phyloP scores from a whole-genome alignment of 2,888 invertebrate species.

The Norana najaformis region DNA sequence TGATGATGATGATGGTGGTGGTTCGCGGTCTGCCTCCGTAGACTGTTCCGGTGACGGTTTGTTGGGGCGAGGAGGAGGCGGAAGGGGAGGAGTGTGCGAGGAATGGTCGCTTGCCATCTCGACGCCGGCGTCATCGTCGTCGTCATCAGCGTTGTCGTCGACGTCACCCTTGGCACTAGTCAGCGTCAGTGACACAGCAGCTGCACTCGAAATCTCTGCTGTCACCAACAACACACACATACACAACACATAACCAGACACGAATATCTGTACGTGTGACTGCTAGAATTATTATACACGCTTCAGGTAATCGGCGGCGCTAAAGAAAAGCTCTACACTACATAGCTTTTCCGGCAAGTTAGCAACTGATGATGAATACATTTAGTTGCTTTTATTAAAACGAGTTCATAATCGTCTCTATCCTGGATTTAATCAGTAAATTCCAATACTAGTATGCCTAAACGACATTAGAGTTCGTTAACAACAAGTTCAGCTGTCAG shows the following conservation, averaged over 20 bases:
- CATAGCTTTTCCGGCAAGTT: background rate
- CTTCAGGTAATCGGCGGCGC: background rate
- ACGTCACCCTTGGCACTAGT: background rate
- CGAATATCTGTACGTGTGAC: background rate
- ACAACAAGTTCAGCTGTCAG: background rate
- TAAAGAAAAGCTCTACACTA: background rate
- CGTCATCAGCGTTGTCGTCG: background rate
- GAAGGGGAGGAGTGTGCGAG: background rate
- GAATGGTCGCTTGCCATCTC: conserved; percentile 23
- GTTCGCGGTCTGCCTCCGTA: background rate
- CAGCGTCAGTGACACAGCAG: background rate
- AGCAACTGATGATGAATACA: background rate
- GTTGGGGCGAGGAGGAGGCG: background rate
- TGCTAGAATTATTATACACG: background rate
- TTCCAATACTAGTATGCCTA: background rate
- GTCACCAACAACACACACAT: background rate
- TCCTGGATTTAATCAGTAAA: background rate
- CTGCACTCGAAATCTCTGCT: conserved; percentile 25
- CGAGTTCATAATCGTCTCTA: background rate
- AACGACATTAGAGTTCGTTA: background rate
- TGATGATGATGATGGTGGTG: background rate
- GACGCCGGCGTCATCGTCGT: background rate
- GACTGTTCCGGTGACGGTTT: conserved; percentile 9
- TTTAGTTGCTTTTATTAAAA: background rate
- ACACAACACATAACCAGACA: conserved; percentile 5